phyloP scores from a whole-genome alignment of 2,888 invertebrate genomes.

The Chelonus formosanus region DNA sequence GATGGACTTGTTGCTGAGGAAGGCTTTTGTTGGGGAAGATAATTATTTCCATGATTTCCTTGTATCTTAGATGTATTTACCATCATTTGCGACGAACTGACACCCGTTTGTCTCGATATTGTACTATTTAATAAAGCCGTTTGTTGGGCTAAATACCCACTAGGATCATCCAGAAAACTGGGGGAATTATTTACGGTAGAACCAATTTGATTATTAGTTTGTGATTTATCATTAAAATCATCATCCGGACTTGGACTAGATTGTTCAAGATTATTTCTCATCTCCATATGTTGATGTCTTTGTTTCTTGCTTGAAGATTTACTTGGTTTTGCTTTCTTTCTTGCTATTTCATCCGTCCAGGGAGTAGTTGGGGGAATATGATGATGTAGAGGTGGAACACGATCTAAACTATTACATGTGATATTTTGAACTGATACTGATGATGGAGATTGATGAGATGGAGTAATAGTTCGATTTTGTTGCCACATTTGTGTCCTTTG shows the following conservation, averaged over 20 bases:
- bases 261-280: slow-evolving; percentile 49
- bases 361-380: slow-evolving; percentile 70
- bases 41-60: slow-evolving; percentile 36
- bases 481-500: slow-evolving; percentile 72
- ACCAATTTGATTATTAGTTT: slow-evolving; percentile 39
- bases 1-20: slow-evolving; percentile 58
- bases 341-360: slow-evolving; percentile 70
- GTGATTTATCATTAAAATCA: slow-evolving; percentile 54
- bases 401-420: slow-evolving; percentile 71
- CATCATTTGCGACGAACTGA: slow-evolving; percentile 59
- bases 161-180: slow-evolving; percentile 91
- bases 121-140: slow-evolving; percentile 86
- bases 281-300: slow-evolving; percentile 47
- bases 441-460: slow-evolving; percentile 46
- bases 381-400: slow-evolving; percentile 79
- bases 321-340: slow-evolving; percentile 68
- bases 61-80: slow-evolving; percentile 15
- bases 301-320: slow-evolving; percentile 68
- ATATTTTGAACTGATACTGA: slow-evolving; percentile 53
- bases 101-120: slow-evolving; percentile 74
- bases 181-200: slow-evolving; percentile 67
- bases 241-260: slow-evolving; percentile 51
- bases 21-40: slow-evolving; percentile 61
- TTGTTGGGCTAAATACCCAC: slow-evolving; percentile 90
- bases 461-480: slow-evolving; percentile 62